Percentiles rank a stretch among this genome's conserved stretches.
Conservation (phyloP, 2,797 vertebrate species). For the Notolepis coatsorum region DNA sequence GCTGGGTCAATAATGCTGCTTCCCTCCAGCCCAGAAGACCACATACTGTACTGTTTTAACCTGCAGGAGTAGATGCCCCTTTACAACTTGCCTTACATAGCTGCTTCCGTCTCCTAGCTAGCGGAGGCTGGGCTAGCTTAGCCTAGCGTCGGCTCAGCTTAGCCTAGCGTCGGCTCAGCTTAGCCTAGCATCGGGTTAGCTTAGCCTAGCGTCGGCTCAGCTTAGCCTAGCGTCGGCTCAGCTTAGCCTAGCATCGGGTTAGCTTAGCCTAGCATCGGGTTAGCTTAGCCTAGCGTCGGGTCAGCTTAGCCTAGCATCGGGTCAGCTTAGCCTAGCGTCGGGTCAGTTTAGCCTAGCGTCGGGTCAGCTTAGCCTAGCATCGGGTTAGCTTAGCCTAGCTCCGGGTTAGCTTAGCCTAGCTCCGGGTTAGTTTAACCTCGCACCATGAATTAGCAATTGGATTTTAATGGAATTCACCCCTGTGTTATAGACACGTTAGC, state of each 20-base stretch:
- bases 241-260: no score
- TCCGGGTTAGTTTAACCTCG: slow-evolving; percentile 24
- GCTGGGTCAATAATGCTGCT: slow-evolving; percentile 57
- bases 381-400: slow-evolving; percentile 20
- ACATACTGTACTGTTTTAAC: slow-evolving; percentile 67
- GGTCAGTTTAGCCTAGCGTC: no score
- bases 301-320: no score
- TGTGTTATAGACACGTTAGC: slow-evolving; percentile 51
- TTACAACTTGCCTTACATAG: slow-evolving; percentile 72
- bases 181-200: no score
- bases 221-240: no score
- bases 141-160: no score
- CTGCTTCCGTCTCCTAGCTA: slow-evolving; percentile 44
- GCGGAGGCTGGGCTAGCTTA: background rate
- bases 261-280: no score
- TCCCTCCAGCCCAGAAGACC: slow-evolving; percentile 44
- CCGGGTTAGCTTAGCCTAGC: slow-evolving; percentile 20
- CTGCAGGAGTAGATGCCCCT: slow-evolving; percentile 63
- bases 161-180: no score
- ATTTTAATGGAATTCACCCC: slow-evolving; percentile 41
- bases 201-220: no score
- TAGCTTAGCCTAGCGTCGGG: no score
- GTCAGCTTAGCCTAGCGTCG: no score
- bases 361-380: no score
- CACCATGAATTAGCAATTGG: slow-evolving; percentile 21